Evolutionary conservation across 2,113 vertebrate genomes (phyloP).

Genomic region (Sminthopsis crassicaudata): DNA sequence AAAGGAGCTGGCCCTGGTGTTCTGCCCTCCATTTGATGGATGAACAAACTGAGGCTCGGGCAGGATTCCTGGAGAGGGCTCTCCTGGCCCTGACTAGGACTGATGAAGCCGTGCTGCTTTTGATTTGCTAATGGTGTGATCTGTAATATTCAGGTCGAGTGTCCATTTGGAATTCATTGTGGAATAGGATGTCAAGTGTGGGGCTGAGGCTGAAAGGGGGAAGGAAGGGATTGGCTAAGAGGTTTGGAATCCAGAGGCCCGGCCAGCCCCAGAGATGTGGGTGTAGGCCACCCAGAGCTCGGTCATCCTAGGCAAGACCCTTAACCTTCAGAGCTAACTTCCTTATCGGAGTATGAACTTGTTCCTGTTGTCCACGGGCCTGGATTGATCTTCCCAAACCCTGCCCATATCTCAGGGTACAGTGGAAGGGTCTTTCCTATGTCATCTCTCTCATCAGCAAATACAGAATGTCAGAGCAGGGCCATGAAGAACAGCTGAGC

Average conservation of each 20-base stretch:
- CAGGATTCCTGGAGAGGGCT: background rate
- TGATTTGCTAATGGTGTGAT: background rate
- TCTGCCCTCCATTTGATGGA: background rate
- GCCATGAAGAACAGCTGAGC: background rate
- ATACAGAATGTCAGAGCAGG: background rate
- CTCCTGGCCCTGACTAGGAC: background rate
- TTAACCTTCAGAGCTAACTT: background rate
- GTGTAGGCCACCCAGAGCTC: background rate
- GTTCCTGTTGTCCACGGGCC: background rate
- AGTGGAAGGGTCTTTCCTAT: background rate
- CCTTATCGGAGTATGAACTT: background rate
- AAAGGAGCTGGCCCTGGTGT: background rate
- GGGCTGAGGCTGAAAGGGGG: background rate
- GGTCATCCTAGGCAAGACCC: background rate
- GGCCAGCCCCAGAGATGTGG: no score
- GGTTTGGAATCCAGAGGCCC: background rate
- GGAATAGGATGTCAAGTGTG: background rate
- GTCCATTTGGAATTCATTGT: background rate
- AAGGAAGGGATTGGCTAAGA: background rate
- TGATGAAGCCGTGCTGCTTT: background rate
- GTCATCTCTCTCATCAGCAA: background rate
- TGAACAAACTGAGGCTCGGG: background rate
- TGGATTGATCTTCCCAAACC: background rate
- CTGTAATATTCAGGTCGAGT: background rate
- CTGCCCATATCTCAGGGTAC: background rate